Conservation (phyloP, 1,140 invertebrate species). For the Maniola jurtina region DNA sequence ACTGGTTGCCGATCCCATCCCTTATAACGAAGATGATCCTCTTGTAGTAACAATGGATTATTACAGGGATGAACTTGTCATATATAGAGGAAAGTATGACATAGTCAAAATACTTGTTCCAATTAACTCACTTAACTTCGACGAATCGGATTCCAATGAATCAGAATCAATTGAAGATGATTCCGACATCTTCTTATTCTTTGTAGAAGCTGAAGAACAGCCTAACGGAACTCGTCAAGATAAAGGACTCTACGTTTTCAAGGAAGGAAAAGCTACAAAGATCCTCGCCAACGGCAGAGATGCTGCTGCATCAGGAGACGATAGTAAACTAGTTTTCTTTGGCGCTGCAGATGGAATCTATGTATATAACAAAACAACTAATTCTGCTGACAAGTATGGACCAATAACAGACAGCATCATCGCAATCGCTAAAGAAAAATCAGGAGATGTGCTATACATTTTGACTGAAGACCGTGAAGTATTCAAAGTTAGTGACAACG, state of each 20-base stretch:
- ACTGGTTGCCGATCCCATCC: conserved; percentile 32
- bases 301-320: conserved; percentile 40
- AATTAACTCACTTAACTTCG: conserved; percentile 55
- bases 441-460: conserved; percentile 47
- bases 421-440: conserved; percentile 45
- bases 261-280: conserved; percentile 41
- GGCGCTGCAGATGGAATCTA: conserved; percentile 56
- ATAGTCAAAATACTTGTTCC: conserved; percentile 55
- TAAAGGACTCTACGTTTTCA: conserved; percentile 48
- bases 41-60: conserved; percentile 38
- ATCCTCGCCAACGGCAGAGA: conserved; percentile 53
- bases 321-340: conserved; percentile 48
- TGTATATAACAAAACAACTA: conserved; percentile 37
- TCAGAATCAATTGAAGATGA: conserved; percentile 21
- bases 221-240: conserved; percentile 38
- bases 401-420: conserved; percentile 50
- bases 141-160: conserved; percentile 25
- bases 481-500: conserved; percentile 51
- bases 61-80: conserved; percentile 36
- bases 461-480: conserved; percentile 48
- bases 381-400: conserved; percentile 54
- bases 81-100: conserved; percentile 50
- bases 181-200: conserved; percentile 39
- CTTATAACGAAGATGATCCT: conserved; percentile 33
- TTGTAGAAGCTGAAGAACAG: conserved; percentile 48